Evolutionary conservation across 2,797 vertebrate genomes (phyloP).

Genomic region (Crocodylus rhombifer): DNA sequence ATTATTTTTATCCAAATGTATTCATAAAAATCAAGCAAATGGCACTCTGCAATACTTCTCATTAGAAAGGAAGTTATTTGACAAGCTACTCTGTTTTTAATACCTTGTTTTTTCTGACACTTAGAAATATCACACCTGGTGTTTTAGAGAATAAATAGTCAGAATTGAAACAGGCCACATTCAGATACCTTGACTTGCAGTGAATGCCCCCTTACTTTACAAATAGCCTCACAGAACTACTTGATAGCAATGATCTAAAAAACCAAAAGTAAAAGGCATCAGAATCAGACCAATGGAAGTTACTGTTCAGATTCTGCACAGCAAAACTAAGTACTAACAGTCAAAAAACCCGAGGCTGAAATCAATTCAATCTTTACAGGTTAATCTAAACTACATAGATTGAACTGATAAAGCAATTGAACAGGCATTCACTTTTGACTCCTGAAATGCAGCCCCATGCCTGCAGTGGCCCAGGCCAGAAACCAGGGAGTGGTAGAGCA

Average conservation of each 20-base stretch:
- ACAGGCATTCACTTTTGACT: no score
- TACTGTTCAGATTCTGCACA: not conserved
- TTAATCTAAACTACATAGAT: no score
- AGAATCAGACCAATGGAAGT: not conserved
- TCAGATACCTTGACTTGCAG: not conserved
- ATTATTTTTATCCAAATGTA: conserved; percentile 33
- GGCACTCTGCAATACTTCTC: not conserved
- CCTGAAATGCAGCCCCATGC: no score
- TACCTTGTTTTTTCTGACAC: not conserved
- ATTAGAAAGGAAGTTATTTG: conserved; percentile 5
- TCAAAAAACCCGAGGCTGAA: no score
- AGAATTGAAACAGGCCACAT: not conserved
- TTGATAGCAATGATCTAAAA: not conserved
- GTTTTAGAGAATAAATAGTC: not conserved
- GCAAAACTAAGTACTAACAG: not conserved
- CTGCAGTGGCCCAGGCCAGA: no score
- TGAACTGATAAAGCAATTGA: no score
- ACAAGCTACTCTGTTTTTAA: conserved; percentile 8
- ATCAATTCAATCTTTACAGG: no score
- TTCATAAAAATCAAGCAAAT: conserved; percentile 48
- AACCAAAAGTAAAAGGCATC: not conserved
- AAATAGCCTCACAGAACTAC: not conserved
- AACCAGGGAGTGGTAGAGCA: no score
- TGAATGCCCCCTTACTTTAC: not conserved
- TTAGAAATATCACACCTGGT: not conserved